Percentiles rank a stretch among this genome's conserved stretches.
Conservation (phyloP, 1,140 invertebrate genomes). For the Pollicipes pollicipes region DNA sequence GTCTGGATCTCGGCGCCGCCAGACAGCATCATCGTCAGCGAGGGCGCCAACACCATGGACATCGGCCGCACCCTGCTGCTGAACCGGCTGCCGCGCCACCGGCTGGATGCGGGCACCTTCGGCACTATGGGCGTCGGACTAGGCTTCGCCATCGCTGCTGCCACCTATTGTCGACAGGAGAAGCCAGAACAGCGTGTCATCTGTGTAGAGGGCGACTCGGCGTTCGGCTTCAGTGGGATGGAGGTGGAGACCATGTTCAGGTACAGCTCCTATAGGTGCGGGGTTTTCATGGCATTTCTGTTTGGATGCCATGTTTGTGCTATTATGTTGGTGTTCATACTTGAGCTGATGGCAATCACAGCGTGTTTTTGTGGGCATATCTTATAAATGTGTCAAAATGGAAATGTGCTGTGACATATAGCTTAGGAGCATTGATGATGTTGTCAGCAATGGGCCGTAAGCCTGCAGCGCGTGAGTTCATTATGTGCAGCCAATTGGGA, state of each 20-base stretch:
- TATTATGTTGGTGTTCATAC: too few species aligned
- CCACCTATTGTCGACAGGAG: constrained; percentile 66
- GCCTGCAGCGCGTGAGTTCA: too few species aligned
- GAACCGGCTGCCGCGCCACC: constrained; percentile 31
- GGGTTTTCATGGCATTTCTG: too few species aligned
- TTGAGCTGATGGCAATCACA: too few species aligned
- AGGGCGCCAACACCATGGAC: constrained; percentile 97
- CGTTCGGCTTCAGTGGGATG: constrained; percentile 95
- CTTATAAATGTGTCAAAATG: neutral
- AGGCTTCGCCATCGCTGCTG: constrained; percentile 82
- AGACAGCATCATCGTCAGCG: constrained; percentile 85
- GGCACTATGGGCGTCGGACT: constrained; percentile 93
- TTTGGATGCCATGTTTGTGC: too few species aligned
- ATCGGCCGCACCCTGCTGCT: constrained; percentile 76
- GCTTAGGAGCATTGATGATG: neutral
- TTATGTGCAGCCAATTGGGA: constrained; percentile 7
- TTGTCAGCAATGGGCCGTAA: too few species aligned
- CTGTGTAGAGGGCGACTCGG: constrained; percentile 80
- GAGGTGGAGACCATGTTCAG: constrained; percentile 80
- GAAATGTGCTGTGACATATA: too few species aligned
- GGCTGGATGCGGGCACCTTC: constrained; percentile 45
- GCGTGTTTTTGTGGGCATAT: constrained; percentile 6
- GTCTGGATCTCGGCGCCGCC: constrained; percentile 22
- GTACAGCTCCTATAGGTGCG: neutral
- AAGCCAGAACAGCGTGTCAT: constrained; percentile 62